Conservation (phyloP, 2,113 vertebrate genomes). For the Gambusia holbrooki region DNA sequence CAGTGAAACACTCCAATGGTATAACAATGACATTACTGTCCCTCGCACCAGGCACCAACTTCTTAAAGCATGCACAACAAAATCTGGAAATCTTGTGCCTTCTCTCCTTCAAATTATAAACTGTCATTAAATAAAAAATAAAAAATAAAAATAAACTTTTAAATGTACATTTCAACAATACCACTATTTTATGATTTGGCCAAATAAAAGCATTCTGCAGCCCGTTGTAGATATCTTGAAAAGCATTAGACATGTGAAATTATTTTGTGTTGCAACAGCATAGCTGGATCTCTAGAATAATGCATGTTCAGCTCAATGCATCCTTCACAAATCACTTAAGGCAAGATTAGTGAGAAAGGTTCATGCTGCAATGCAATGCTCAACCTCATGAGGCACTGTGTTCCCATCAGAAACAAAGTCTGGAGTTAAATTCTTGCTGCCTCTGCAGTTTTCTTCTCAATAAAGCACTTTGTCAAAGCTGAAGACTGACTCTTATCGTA, state of each 20-base stretch:
- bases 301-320: not conserved
- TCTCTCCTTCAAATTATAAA: too few relatives aligned
- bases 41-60: too few relatives aligned
- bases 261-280: not conserved
- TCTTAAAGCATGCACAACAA: too few relatives aligned
- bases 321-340: not conserved
- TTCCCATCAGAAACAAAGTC: constrained; percentile 34
- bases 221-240: not conserved
- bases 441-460: constrained; percentile 65
- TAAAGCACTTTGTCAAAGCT: constrained; percentile 64
- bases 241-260: not conserved
- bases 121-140: too few relatives aligned
- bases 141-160: too few relatives aligned
- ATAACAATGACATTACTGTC: too few relatives aligned
- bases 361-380: not conserved
- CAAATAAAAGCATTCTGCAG: not conserved
- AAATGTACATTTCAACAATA: not conserved
- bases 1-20: too few relatives aligned
- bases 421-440: constrained; percentile 56
- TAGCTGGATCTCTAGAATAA: not conserved
- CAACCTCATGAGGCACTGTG: constrained; percentile 24
- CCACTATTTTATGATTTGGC: not conserved
- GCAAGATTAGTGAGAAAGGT: not conserved
- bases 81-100: too few relatives aligned
- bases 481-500: constrained; percentile 60